These are phyloP conservation scores for Leptopilina myrica DNA, from an alignment of 2,888 invertebrate species.

Conservation along the genomic window DNA sequence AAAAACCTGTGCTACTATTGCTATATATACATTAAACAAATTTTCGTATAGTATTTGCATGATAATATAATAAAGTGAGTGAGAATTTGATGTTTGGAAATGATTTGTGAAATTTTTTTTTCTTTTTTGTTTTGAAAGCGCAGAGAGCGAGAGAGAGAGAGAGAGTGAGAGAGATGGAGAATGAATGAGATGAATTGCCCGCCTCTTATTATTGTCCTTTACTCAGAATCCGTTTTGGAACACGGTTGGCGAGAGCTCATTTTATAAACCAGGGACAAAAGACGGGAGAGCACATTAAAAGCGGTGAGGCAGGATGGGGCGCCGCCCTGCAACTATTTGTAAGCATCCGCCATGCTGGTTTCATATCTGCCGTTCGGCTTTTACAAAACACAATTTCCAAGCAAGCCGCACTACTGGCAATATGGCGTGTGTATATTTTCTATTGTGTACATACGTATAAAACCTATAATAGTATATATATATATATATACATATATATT, in stretches of 20 bases:
- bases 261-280: conserved; percentile 60
- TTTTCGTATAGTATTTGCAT: too few species aligned
- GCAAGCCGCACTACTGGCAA: conserved; percentile 54
- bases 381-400: conserved; percentile 70
- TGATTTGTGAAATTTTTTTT: too few species aligned
- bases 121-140: too few species aligned
- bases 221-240: conserved; percentile 57
- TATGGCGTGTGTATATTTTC: conserved; percentile 61
- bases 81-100: too few species aligned
- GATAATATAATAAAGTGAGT: too few species aligned
- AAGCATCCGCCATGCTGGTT: conserved; percentile 76
- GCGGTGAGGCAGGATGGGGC: conserved; percentile 60
- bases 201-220: conserved; percentile 42
- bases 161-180: too few species aligned
- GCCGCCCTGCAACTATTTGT: conserved; percentile 75
- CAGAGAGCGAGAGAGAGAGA: too few species aligned
- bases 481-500: neutral
- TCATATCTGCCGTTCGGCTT: conserved; percentile 72
- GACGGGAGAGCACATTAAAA: conserved; percentile 58
- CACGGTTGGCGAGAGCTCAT: conserved; percentile 53
- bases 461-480: neutral
- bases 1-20: too few species aligned
- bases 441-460: neutral
- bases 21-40: too few species aligned
- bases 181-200: conserved; percentile 37